These are phyloP conservation scores for Leptinotarsa lineolata DNA, from an alignment of 1,140 invertebrate species.

Conservation along the genomic window DNA sequence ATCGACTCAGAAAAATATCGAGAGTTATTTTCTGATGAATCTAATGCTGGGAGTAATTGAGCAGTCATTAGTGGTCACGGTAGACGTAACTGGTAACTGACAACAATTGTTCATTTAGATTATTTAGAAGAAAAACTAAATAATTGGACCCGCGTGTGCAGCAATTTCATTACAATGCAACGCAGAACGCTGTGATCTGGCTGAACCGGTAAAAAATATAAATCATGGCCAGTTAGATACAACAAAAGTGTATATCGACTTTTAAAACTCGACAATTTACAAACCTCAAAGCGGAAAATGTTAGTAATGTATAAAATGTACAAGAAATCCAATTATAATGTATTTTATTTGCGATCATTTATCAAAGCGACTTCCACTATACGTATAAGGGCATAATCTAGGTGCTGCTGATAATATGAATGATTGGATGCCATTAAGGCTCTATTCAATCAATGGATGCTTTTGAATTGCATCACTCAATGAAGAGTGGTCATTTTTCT, in stretches of 20 bases:
- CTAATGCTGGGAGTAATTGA: too few relatives aligned
- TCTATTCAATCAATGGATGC: conserved; percentile 28
- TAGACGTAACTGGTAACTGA: background rate
- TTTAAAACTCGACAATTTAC: conserved; percentile 26
- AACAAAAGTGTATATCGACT: conserved; percentile 26
- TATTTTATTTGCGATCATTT: conserved; percentile 28
- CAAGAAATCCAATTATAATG: conserved; percentile 31
- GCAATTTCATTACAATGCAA: background rate
- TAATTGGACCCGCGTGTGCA: background rate
- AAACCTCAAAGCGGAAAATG: conserved; percentile 30
- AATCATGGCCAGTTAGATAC: conserved; percentile 23
- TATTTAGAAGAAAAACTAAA: background rate
- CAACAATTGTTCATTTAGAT: conserved; percentile 1
- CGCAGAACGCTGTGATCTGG: background rate
- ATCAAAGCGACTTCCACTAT: conserved; percentile 26
- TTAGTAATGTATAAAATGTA: conserved; percentile 32
- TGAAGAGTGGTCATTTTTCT: background rate
- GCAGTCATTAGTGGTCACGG: background rate
- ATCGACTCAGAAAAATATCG: too few relatives aligned
- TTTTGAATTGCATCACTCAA: conserved; percentile 8
- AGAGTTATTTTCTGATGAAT: too few relatives aligned
- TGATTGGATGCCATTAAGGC: conserved; percentile 26
- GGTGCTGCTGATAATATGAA: conserved; percentile 32
- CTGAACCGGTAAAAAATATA: conserved; percentile 26
- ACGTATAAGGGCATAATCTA: conserved; percentile 31